Evolutionary conservation across 1,140 invertebrate species (phyloP), one percentile per base, ranked within the genome.

Genomic region (Meloidogyne hapla): DNA sequence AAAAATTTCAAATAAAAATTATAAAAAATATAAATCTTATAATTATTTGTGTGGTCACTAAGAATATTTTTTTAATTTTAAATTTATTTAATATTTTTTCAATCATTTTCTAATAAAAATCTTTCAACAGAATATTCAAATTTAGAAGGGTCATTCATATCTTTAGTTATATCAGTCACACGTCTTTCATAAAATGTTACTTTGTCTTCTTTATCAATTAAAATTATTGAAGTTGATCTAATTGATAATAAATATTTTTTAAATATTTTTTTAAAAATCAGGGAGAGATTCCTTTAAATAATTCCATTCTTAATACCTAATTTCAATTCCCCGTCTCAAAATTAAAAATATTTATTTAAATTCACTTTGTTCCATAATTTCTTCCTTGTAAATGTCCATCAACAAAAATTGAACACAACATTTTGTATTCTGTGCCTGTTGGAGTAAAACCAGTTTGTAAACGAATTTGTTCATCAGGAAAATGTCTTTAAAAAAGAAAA

Each of bases 181-280:
- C 81, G 82, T 64, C 72, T 73, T 28, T 82, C 81, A 25, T 77
- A 69, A 21, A 84, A 80, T 1, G 74, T 76, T 26, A 72, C 82
- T 2, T 77, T 75, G 33, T 80, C 69, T 12, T 81, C 40, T 15
- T 72, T 67, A 63, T 83, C 82, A 8, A 83, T 73, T 4, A 84
- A 62, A 15, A 83, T 23, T 25, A 83, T 75, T 13, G 67, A 79
- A 45, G 80, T 78, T 12, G 83, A 83, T 38, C 82, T 79, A 48
- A 67, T 18, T 13, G 38, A 40, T 18, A 78, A 48, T 48, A n/a
- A n/a, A n/a, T n/a, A n/a, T n/a, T n/a, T n/a, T n/a, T n/a, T n/a
- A n/a, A n/a, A n/a, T n/a, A n/a, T n/a, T n/a, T n/a, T n/a, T n/a
- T n/a, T n/a, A n/a, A n/a, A n/a, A n/a, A n/a, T n/a, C n/a, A n/a